Evolutionary conservation across 2,888 invertebrate species (phyloP), one percentile per base, ranked within the genome.

Genomic region (Coecobrya sp.): DNA sequence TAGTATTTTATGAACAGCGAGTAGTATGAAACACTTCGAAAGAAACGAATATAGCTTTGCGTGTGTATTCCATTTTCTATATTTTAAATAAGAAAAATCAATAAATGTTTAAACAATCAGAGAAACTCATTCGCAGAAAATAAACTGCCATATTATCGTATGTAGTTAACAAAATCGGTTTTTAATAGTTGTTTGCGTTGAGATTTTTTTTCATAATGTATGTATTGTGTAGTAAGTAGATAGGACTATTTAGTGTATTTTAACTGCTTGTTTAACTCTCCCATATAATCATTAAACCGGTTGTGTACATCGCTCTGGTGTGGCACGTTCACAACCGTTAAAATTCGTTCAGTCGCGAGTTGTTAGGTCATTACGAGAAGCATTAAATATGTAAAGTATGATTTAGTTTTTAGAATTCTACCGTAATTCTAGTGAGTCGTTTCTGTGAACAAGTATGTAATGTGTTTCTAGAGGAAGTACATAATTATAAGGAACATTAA

Each of bases 271-370:
- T 22, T 16, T 30, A 68, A n/a, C n/a, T n/a, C 45, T 45, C 76
- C 13, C 22, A 19, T 5, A 45, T 16, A 27, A 55, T 68, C 10
- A 42, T 25, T 25, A 49, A 85, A 49, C 16, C n/a, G 84, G 84
- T 84, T 84, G 36, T 19, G 36, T 45, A 19, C 25, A 30, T 36
- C 42, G 22, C 70, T 70, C 49, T 27, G 22, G 76, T 82, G 89
- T 89, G 89, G 89, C 89, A 89, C 89, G 59, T 65, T 90, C 90
- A 90, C 90, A 90, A 90, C 90, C 90, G 25, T 76, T 13, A 49
- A 81, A 84, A 85, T 84, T 59, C 73, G 84, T 84, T 89, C 89
- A 89, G 89, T 89, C 89, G 59, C 25, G 36, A 55, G 36, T 70
- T 59, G 16, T 2, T 49, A 86, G 36, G 25, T 52, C n/a, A 7